Percentiles rank a stretch among this genome's conserved stretches.
Evolutionary conservation across 1,140 invertebrate genomes (phyloP).

Genomic region (Drosophila serrata): DNA sequence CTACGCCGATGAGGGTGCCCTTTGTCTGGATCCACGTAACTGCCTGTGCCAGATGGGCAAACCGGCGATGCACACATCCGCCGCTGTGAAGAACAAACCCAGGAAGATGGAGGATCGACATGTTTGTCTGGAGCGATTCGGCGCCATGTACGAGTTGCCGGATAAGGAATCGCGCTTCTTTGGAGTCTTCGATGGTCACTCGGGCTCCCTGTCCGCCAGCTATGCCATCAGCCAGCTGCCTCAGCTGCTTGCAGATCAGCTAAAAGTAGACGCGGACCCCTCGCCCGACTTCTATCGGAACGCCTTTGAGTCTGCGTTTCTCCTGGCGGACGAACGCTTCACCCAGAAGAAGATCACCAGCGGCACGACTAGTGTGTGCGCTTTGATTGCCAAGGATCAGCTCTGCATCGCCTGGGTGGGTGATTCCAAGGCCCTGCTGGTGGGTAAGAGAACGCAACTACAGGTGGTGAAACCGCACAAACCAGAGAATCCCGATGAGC

Average conservation of each 20-base stretch:
- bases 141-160: conserved; percentile 59
- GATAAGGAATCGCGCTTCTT: conserved; percentile 88
- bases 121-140: conserved; percentile 71
- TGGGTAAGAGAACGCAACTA: conserved; percentile 86
- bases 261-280: conserved; percentile 77
- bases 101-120: conserved; percentile 83
- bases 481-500: conserved; percentile 86
- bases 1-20: conserved; percentile 41
- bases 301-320: conserved; percentile 88
- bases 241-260: conserved; percentile 92
- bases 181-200: conserved; percentile 98
- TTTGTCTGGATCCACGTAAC: conserved; percentile 16
- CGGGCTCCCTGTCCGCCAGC: conserved; percentile 94
- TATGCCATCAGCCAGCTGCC: conserved; percentile 96
- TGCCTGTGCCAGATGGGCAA: conserved; percentile 16
- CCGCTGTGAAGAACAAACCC: conserved; percentile 75
- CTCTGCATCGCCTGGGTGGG: conserved; percentile 96
- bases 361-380: conserved; percentile 95
- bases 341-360: conserved; percentile 89
- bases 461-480: conserved; percentile 94
- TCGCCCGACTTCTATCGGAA: conserved; percentile 86
- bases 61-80: conserved; percentile 19
- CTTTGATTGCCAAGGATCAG: conserved; percentile 86
- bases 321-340: conserved; percentile 93
- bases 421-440: conserved; percentile 95